Evolutionary conservation across 2,888 invertebrate species (phyloP), one percentile per base, ranked within the genome.

Genomic region (Camponotus fellah): DNA sequence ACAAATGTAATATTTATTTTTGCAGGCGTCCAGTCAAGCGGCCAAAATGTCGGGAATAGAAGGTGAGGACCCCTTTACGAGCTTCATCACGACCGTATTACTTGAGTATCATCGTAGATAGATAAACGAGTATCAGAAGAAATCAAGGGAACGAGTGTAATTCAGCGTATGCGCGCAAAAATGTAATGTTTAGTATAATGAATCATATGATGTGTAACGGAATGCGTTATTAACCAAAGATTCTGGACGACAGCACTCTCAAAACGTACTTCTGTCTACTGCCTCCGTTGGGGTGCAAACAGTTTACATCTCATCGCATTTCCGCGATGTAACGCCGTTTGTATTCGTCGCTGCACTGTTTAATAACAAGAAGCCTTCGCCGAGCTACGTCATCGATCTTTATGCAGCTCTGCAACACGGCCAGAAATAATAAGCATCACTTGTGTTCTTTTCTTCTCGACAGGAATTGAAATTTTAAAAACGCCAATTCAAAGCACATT

Each of bases 31-130:
- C 91, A 83, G 87, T 87, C 84, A 88, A 87, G 83, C 87, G 81
- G 91, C 84, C 86, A 88, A 89, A 91, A 94, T 94, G 94, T 94
- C 94, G 91, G 93, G 92, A 90, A 87, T 88, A 88, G 93, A 94
- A 94, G 94, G 94, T 94, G 91, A 92, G 92, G 87, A 86, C 88
- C 84, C 46, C 81, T 87, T 89, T 86, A 79, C 83, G 86, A 89
- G 83, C 84, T 53, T 53, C 60, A 85, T 82, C 84, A 83, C 86
- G 79, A 87, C 85, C 84, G 81, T 77, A 82, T 88, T 85, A 80
- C 84, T 89, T 87, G 89, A 89, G 80, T 84, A 81, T 85, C 82
- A 85, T 84, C 88, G 88, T 89, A 85, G 82, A 87, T 88, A 88
- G 84, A 87, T 88, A 88, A 84, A 84, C 89, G 76, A 62, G 82